These are phyloP conservation scores for Gobius niger DNA, from an alignment of 2,113 vertebrate species.

Conservation along the genomic window DNA sequence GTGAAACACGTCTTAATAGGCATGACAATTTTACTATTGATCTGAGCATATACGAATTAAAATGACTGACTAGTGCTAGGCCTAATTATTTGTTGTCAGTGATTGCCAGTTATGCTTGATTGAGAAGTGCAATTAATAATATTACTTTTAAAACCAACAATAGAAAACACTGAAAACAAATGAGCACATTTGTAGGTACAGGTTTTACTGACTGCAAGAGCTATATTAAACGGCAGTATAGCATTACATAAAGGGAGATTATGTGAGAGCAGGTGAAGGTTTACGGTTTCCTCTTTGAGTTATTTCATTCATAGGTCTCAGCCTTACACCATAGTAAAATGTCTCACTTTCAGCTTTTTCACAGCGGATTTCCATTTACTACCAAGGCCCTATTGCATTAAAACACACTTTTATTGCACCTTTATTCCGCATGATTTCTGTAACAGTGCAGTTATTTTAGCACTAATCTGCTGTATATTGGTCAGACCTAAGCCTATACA, in stretches of 20 bases:
- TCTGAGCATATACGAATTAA: too few species aligned
- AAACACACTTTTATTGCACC: constrained; percentile 29
- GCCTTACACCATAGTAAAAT: constrained; percentile 16
- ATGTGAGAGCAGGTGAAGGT: constrained; percentile 13
- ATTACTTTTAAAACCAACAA: not conserved
- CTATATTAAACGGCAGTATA: not conserved
- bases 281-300: constrained; percentile 19
- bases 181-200: not conserved
- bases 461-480: constrained; percentile 2
- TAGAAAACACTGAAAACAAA: not conserved
- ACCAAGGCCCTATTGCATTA: constrained; percentile 9
- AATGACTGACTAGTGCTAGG: too few species aligned
- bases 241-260: not conserved
- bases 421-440: not conserved
- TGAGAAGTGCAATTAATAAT: not conserved
- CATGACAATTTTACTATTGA: too few species aligned
- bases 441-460: not conserved
- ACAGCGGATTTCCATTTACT: constrained; percentile 22
- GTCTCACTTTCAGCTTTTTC: constrained; percentile 20
- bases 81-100: too few species aligned
- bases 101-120: not conserved
- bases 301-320: not conserved
- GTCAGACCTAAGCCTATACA: not conserved
- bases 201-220: not conserved
- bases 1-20: too few species aligned